Base-by-base conservation (phyloP, 2,797 vertebrate genomes). In the Pteronotus mesoamericanus region DNA sequence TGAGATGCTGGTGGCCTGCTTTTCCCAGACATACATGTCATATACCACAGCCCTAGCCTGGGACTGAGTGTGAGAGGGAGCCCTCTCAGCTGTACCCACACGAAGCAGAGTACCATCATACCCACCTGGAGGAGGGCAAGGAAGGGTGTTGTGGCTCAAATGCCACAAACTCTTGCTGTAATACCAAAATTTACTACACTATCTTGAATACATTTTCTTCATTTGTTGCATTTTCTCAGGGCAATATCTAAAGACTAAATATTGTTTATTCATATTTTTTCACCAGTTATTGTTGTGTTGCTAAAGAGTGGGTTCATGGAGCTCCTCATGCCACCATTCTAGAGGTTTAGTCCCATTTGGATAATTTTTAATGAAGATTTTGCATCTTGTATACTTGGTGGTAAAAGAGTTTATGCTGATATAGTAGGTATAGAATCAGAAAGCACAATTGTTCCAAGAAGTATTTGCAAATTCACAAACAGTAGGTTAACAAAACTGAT, bases 311-410 rank as follows among this genome's bases (percentile, higher is more conserved):
- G 22, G n/a, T 91, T 90, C 6, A 42, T 0, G 16, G 57, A 55
- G 22, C 19, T 94, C 51, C 66, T 85, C 24, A 74, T 1, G 82
- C 32, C 37, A 53, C 2, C 42, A 39, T 82, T 92, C 16, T 59
- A 74, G 53, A 95, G 69, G 19, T 32, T 86, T 75, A 94, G 21
- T 57, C 39, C 66, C 32, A 61, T 96, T 57, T 93, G 42, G 37
- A 80, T 89, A 51, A 53, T 75, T 95, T 94, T 72, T 68, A 85
- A 72, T 94, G 34, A 95, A 80, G 48, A 71, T 71, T 92, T 91
- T 91, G 61, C 9, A 80, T 83, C 64, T 85, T 84, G 15, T 77
- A 59, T 46, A 91, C 10, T 59, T 42, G 42, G 22, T 77, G 19
- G 46, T 77, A 91, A 97, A 91, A 77, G 24, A 86, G 7, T 68